A percentile compares a stretch with the other conserved stretches of the same genome.
phyloP scores from a whole-genome alignment of 2,797 vertebrate species.

The Onychomys arenicola region DNA sequence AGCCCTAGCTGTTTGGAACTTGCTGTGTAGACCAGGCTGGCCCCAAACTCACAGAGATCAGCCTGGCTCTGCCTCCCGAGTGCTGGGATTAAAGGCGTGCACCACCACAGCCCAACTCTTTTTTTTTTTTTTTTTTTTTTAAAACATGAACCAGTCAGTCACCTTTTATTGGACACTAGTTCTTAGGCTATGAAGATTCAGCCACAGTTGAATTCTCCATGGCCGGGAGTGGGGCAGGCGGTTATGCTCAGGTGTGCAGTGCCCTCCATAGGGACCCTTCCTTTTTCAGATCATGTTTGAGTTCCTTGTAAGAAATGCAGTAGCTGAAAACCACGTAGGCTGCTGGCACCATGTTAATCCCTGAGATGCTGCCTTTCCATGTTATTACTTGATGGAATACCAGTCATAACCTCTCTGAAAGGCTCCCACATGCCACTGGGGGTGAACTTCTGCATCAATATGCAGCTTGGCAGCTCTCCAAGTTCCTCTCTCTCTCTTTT shows the following conservation, averaged over 20 bases:
- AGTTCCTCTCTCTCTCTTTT: too few species aligned
- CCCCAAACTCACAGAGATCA: neutral
- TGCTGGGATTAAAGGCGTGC: neutral
- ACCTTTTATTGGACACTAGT: conserved; percentile 82
- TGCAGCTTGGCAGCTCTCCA: too few species aligned
- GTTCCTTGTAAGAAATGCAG: too few species aligned
- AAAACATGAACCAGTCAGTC: neutral
- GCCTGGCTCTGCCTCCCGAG: neutral
- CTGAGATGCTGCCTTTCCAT: too few species aligned
- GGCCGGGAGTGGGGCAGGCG: neutral
- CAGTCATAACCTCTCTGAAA: too few species aligned
- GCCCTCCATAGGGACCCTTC: neutral
- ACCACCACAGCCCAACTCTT: neutral
- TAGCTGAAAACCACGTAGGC: too few species aligned
- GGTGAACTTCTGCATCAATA: too few species aligned
- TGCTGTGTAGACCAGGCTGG: neutral
- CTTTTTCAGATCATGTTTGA: conserved; percentile 91
- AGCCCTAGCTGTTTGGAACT: neutral
- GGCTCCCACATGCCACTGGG: too few species aligned
- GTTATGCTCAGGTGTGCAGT: neutral
- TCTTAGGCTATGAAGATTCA: neutral
- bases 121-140: too few species aligned
- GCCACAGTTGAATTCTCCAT: neutral
- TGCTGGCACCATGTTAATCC: too few species aligned
- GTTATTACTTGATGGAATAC: too few species aligned